Conservation (phyloP, 2,888 invertebrate species). For the Pegoplata infirma region DNA sequence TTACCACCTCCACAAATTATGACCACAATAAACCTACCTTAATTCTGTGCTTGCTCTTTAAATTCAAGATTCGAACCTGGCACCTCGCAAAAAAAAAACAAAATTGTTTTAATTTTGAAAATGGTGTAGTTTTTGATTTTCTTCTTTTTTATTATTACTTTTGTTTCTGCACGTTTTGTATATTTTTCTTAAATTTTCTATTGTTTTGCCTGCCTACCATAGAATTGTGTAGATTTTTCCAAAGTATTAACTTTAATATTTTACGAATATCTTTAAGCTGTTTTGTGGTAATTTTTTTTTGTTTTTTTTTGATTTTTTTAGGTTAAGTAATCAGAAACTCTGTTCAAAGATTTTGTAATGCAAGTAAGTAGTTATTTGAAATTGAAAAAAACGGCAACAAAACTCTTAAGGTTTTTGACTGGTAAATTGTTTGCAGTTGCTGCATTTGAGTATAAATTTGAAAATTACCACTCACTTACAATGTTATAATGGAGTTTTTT, state of each 20-base stretch:
- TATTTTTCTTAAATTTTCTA: not conserved
- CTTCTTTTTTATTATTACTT: not conserved
- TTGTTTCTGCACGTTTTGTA: not conserved
- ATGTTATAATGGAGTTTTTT: constrained; percentile 19
- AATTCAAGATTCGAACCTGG: not conserved
- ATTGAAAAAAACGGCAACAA: too few relatives aligned
- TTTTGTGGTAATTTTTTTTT: constrained; percentile 7
- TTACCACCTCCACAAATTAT: too few relatives aligned
- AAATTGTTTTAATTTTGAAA: not conserved
- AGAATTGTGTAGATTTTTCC: not conserved
- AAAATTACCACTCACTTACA: constrained; percentile 44
- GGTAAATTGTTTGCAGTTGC: constrained; percentile 24
- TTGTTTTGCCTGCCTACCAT: too few relatives aligned
- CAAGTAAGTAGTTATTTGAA: constrained; percentile 16
- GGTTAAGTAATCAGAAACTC: constrained; percentile 59
- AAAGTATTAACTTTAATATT: not conserved
- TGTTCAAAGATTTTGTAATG: constrained; percentile 50
- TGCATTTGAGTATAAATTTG: constrained; percentile 8
- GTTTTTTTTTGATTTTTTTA: constrained; percentile 42
- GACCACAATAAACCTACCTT: too few relatives aligned
- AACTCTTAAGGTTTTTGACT: constrained; percentile 12
- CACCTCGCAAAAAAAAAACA: not conserved
- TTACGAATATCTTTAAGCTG: constrained; percentile 11
- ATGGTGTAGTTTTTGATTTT: not conserved
- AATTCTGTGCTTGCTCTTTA: too few relatives aligned